A percentile compares a stretch with the other conserved stretches of the same genome.
These are phyloP conservation scores for Pristiophorus japonicus DNA, from an alignment of 2,113 vertebrate species.

Conservation along the genomic window DNA sequence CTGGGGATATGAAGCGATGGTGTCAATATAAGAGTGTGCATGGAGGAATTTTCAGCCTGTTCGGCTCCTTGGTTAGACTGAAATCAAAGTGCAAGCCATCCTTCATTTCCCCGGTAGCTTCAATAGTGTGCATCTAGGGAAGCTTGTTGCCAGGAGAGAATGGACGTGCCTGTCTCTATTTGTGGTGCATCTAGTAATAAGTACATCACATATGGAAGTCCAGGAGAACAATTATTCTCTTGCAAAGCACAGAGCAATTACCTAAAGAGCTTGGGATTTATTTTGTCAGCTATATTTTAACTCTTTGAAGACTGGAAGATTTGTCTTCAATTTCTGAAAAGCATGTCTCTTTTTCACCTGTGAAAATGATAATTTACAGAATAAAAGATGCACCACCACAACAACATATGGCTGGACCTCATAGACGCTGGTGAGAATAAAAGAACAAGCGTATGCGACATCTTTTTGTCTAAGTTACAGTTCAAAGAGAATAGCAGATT, in stretches of 20 bases:
- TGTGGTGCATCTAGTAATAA: neutral
- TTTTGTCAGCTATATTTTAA: neutral
- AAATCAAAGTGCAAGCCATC: slow-evolving; percentile 1
- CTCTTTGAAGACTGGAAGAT: neutral
- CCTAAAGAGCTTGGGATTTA: neutral
- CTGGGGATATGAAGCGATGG: neutral
- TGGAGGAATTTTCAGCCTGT: neutral
- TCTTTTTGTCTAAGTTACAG: neutral
- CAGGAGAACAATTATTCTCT: slow-evolving; percentile 22
- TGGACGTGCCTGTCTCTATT: neutral
- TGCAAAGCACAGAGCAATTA: slow-evolving; percentile 12
- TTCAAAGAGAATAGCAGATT: slow-evolving; percentile 13
- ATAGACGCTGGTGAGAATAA: neutral
- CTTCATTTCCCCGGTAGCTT: slow-evolving; percentile 12
- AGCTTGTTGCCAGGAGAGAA: neutral
- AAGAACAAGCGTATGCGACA: neutral
- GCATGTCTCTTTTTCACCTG: neutral
- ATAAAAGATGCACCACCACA: neutral
- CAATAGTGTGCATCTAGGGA: slow-evolving; percentile 1
- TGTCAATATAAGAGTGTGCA: neutral
- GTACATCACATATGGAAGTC: slow-evolving; percentile 1
- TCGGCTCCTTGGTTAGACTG: no score
- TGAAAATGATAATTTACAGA: neutral
- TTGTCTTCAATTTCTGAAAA: neutral
- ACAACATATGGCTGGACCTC: no score